These are phyloP conservation scores for Temnothorax ravouxi DNA, from an alignment of 2,888 invertebrate species.

Conservation along the genomic window DNA sequence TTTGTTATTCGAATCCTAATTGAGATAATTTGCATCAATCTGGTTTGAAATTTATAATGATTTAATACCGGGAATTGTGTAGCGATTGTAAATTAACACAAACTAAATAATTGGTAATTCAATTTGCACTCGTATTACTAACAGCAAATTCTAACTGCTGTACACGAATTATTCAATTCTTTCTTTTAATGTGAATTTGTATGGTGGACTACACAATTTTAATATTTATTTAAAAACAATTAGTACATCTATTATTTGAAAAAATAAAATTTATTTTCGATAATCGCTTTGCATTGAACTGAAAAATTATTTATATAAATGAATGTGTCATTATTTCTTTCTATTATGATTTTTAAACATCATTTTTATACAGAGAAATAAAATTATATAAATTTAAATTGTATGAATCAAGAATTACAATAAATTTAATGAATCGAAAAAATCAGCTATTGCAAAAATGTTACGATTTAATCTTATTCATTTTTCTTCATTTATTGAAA, in stretches of 20 bases:
- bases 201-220: neutral
- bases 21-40: neutral
- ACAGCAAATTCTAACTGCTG: neutral
- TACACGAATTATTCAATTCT: neutral
- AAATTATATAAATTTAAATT: too few species aligned
- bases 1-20: neutral
- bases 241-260: neutral
- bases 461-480: too few species aligned
- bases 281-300: neutral
- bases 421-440: too few species aligned
- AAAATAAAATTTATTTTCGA: neutral
- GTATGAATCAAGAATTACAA: too few species aligned
- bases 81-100: slow-evolving; percentile 1
- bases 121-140: neutral
- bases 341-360: too few species aligned
- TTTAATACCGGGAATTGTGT: neutral
- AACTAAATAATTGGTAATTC: neutral
- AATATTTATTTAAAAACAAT: neutral
- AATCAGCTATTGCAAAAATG: too few species aligned
- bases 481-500: too few species aligned
- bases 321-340: too few species aligned
- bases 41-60: neutral
- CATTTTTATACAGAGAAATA: too few species aligned
- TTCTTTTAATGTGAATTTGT: neutral
- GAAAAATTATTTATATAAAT: too few species aligned